Evolutionary conservation across 2,888 invertebrate genomes (phyloP), one percentile per base, ranked within the genome.

Genomic region (Automeris io): DNA sequence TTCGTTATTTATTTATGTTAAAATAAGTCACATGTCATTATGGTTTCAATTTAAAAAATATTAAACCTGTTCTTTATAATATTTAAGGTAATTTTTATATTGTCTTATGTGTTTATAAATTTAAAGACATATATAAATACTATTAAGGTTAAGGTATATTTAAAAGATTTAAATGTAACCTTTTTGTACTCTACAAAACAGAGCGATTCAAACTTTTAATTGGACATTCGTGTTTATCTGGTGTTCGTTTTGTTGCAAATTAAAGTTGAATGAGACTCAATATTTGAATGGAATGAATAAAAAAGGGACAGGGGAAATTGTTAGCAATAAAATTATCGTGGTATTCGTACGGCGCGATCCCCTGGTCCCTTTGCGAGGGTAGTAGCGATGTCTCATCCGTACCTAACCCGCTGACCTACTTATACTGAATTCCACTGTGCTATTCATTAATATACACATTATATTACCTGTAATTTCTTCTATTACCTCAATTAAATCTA

Each of bases 351-450:
- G 34, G 29, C 26, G 29, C 26, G 40, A 40, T 37, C 42, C 36
- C 47, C 39, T 22, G 21, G 26, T 40, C 39, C 42, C 48, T 47
- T 48, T 47, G 48, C 49, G 51, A 51, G 59, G 60, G 54, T 48
- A 50, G 53, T 39, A 36, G 51, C 49, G 48, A 50, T 13, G 8
- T n/a, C n/a, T n/a, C 21, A 45, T 51, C 65, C 62, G 50, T 43
- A 41, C 46, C 53, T 58, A 55, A 47, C 68, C 75, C 70, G 51
- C 64, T 79, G 79, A 79, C 80, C 81, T 66, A 80, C 63, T 75
- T 78, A 58, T 38, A 49, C 50, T 47, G 43, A 49, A 57, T 54
- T 52, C 29, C 59, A 43, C 63, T 62, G 59, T 52, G 54, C 45
- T 61, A 50, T 47, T 49, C 56, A 51, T 64, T 54, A 57, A 47